Evolutionary conservation across 2,888 invertebrate species (phyloP), one percentile per base, ranked within the genome.

Genomic region (Plebejus argus): DNA sequence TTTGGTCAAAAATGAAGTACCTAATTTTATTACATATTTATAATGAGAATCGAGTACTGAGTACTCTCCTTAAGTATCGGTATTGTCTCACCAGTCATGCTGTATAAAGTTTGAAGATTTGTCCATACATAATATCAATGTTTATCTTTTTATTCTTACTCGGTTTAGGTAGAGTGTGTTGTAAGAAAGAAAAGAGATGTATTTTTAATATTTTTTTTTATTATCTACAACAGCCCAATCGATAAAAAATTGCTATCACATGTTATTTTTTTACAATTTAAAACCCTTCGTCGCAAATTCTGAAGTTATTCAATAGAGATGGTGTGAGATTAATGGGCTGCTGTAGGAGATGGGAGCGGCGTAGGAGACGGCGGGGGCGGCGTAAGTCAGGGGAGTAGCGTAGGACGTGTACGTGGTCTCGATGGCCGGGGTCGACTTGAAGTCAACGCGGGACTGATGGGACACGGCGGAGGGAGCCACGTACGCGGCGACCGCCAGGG

Each of bases 361-460:
- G 78, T 84, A 85, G 15, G 58, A 61, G 20, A 66, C 28, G 66
- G 66, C 66, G 28, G 66, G 66, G 3, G 66, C 66, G 66, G 66
- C 6, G 28, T 66, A 33, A 33, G 81, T 77, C 23, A 84, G 66
- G 15, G 86, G 86, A 70, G 83, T 78, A 45, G 80, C 70, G 70
- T 86, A 84, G 35, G 85, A 83, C 28, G 82, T 77, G 70, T 86
- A 85, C n/a, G 86, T 84, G 45, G 86, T 66, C 18, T 28, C 79
- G 61, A 84, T 76, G 76, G 86, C 83, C 76, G 87, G 82, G 49
- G 85, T 80, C 49, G 83, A 82, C 10, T 86, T 84, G 78, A 85
- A 79, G 77, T 89, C 89, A 45, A 89, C 82, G 79, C 89, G 85
- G 58, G 88, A 87, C 79, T 88, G 87, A 20, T 84, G 84, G 5